Evolutionary conservation across 2,113 vertebrate genomes (phyloP), one percentile per base, ranked within the genome.

Genomic region (Taxidea taxus): DNA sequence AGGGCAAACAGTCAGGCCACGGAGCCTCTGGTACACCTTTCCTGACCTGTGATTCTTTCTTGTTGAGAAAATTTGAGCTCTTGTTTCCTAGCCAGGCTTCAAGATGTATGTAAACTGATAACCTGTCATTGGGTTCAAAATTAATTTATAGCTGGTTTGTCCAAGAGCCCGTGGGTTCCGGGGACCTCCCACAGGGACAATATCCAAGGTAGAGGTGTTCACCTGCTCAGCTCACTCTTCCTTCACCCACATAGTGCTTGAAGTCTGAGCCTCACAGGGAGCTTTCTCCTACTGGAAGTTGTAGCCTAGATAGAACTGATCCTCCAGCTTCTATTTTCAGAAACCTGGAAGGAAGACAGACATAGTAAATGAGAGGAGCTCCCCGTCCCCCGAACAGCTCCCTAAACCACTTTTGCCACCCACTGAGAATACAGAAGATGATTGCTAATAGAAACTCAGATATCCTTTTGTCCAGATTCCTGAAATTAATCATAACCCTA

Each of bases 71-170:
- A 64, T 3, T 34, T 2, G 2, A 70, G 37, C 44, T 70, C 62
- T 20, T 87, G 18, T 85, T 85, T 97, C 31, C 15, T 90, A 34
- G 15, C 37, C 72, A 42, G 49, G 34, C 25, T 83, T 82, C 83
- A 95, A 42, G 44, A 90, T 66, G 25, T 74, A 56, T 89, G 20
- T 42, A 92, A 94, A 70, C 23, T 34, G 34, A 84, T 18, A 95
- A 27, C 64, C 12, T 68, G 5, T n/a, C 0, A 1, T 9, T 75
- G 23, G 21, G n/a, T 92, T 95, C 39, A 66, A 42, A 86, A 81
- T 47, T 68, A 66, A 93, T 16, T 85, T 68, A 37, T 58, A 44
- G n/a, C 6, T 42, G 18, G 16, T 14, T 31, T 13, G 8, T 47
- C 44, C 23, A 37, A 66, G 77, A 77, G n/a, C 5, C 25, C 2